Conservation (phyloP, 2,888 invertebrate genomes). For the Caenorhabditis panamensis region DNA sequence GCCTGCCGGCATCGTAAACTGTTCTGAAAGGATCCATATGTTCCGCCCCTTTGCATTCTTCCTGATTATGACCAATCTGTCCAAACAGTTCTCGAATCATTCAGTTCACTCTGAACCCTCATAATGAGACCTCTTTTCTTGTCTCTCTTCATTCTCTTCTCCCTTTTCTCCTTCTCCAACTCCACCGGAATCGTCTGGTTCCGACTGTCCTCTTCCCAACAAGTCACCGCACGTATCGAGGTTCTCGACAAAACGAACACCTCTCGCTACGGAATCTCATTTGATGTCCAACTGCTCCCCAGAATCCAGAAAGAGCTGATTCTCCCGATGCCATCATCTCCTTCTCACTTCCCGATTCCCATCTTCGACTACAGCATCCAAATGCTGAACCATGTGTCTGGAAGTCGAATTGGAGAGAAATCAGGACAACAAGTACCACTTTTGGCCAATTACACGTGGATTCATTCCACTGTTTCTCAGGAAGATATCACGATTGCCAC, state of each 20-base stretch:
- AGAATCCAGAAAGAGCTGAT: slow-evolving; percentile 5
- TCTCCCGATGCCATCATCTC: slow-evolving; percentile 19
- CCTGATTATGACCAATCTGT: background rate
- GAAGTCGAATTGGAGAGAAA: background rate
- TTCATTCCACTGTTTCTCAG: slow-evolving; percentile 2
- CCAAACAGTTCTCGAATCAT: background rate
- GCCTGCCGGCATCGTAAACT: too few relatives aligned
- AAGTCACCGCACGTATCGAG: slow-evolving; percentile 10
- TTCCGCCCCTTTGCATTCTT: background rate
- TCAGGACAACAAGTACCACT: background rate
- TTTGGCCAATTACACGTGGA: slow-evolving; percentile 21
- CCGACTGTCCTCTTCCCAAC: slow-evolving; percentile 13
- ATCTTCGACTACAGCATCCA: slow-evolving; percentile 29
- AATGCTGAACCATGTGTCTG: background rate
- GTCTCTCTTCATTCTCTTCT: background rate
- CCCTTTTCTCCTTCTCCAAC: background rate
- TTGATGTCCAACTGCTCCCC: slow-evolving; percentile 10
- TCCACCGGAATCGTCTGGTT: slow-evolving; percentile 38
- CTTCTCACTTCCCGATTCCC: background rate
- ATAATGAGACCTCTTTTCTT: background rate
- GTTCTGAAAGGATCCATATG: background rate
- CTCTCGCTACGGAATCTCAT: slow-evolving; percentile 34
- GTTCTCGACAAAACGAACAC: slow-evolving; percentile 21
- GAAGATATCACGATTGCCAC: background rate
- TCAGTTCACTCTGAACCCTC: background rate